Evolutionary conservation across 2,797 vertebrate species (phyloP).

Genomic region (Bradypodion ventrale): DNA sequence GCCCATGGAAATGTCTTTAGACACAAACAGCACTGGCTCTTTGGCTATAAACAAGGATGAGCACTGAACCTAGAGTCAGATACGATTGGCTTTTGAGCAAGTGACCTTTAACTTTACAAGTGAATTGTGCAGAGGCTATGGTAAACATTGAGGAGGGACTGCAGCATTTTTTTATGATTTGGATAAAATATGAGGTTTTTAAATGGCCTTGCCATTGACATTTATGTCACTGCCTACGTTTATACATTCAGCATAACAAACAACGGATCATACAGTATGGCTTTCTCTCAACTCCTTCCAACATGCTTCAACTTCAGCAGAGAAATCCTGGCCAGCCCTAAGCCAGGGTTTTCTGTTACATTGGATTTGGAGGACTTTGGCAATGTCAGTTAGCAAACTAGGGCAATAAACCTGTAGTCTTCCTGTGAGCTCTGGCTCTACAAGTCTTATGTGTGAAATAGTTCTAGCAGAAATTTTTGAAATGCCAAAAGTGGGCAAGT

Average conservation of each 20-base stretch:
- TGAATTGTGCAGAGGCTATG: background rate
- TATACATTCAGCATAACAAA: background rate
- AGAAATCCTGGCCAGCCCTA: background rate
- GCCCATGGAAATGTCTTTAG: too few relatives aligned
- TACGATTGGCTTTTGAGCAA: too few relatives aligned
- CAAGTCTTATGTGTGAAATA: background rate
- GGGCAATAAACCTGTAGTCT: background rate
- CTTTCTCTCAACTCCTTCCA: background rate
- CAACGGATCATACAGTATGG: background rate
- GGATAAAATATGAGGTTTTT: background rate
- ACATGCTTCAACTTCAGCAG: background rate
- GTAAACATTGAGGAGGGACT: background rate
- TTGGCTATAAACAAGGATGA: too few relatives aligned
- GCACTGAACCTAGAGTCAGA: too few relatives aligned
- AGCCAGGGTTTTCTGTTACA: background rate
- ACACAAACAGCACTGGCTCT: too few relatives aligned
- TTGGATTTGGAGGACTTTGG: background rate
- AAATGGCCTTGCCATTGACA: background rate
- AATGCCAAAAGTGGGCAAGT: background rate
- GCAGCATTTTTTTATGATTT: background rate
- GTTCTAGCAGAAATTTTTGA: conserved; percentile 3
- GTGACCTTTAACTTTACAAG: too few relatives aligned
- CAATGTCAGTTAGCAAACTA: background rate
- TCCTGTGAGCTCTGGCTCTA: fast-evolving
- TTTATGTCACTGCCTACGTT: background rate